Evolutionary conservation across 2,797 vertebrate species (phyloP).

Genomic region (Ambastaia sidthimunki): DNA sequence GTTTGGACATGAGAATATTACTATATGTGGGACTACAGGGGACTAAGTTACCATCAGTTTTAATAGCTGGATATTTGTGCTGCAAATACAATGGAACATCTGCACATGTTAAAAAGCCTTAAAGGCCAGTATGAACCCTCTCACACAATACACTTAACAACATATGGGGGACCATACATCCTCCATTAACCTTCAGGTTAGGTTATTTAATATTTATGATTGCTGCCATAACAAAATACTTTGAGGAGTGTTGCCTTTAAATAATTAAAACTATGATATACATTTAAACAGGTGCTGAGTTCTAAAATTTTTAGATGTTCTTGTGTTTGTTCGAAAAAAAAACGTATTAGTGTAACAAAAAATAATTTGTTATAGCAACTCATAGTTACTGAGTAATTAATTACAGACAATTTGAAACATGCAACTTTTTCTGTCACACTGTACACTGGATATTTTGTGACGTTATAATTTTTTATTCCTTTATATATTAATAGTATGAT

Average conservation of each 20-base stretch:
- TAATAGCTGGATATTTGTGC: background rate
- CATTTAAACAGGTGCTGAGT: background rate
- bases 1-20: background rate
- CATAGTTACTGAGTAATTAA: no score
- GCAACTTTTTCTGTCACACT: background rate
- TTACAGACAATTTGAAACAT: background rate
- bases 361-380: no score
- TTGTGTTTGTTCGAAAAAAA: background rate
- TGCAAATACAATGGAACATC: constrained; percentile 31
- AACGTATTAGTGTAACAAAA: no score
- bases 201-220: constrained; percentile 15
- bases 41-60: background rate
- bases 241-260: background rate
- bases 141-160: constrained; percentile 37
- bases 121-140: constrained; percentile 23
- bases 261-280: background rate
- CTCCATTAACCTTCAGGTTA: constrained; percentile 30
- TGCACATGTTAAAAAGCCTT: constrained; percentile 30
- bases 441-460: background rate
- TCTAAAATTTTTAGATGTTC: background rate
- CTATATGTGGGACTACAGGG: background rate
- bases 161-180: constrained; percentile 32
- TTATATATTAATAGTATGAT: background rate
- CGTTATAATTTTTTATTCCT: constrained; percentile 15
- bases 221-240: background rate